Base-by-base conservation (phyloP, 2,888 invertebrate species). In the Drosophila mercatorum region DNA sequence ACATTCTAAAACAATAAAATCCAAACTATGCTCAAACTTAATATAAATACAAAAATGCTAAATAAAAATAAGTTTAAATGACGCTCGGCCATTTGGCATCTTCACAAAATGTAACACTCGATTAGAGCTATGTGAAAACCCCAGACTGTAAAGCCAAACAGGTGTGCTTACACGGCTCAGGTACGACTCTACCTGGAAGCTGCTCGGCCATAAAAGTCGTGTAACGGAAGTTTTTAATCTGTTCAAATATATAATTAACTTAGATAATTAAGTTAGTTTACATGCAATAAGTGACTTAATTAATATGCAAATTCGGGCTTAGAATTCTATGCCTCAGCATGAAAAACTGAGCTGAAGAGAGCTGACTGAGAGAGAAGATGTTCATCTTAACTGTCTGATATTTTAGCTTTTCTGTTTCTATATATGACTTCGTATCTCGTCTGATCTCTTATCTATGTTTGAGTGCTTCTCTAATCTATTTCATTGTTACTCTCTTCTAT, bases 1-100 rank as follows among this genome's bases (percentile, higher is more conserved):
- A 87, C 87, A 87, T 81, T 87, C 87, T 90, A 90, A 90, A 80
- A 65, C 88, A 70, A 87, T 90, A 89, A 87, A 89, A 76, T 55
- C 41, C 60, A 62, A 80, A 68, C 88, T 81, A 74, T 58, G 58
- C 55, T 47, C 36, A 68, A 58, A 60, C 34, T 6, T 31, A 60
- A n/a, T 17, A 53, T 74, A 71, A 71, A 55, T 60, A 40, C 10
- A 31, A 31, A 49, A 58, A 36, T 55, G 28, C 28, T 5, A 53
- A 56, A 41, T 12, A 52, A 46, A 53, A 43, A 58, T 62, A 28
- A n/a, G 3, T 53, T 65, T 58, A 71, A 66, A 31, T 64, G 47
- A 81, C 79, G 62, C 52, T 58, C 63, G 31, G 28, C 49, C 46
- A 58, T 57, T 67, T 76, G 10, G 22, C 56, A 55, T 55, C 22